Base-by-base conservation (phyloP, 2,797 vertebrate species). In the Pipistrellus pygmaeus region DNA sequence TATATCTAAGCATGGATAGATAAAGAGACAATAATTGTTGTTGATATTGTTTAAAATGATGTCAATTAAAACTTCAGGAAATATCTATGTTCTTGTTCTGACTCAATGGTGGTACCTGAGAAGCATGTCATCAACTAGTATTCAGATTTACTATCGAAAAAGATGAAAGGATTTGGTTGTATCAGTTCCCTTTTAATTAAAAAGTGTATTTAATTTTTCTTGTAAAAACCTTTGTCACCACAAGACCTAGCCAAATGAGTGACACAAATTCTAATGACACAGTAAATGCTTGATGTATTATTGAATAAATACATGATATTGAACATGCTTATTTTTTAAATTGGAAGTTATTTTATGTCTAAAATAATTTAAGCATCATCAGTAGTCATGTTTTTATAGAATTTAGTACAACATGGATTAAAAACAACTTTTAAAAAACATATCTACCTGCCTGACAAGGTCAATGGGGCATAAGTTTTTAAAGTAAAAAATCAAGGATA, bases 401-500 rank as follows among this genome's bases (percentile, higher is more conserved):
- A 60, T 6, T 84, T 95, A 77, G 51, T 94, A 87, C 12, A 77
- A 57, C 51, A 81, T 66, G 35, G 76, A 88, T 78, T 89, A 62
- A 69, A 87, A 87, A 77, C 0, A 62, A 55, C 12, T 32, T 64
- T 68, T 30, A 75, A 78, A 76, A 46, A 78, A 48, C 14, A 30
- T 35, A 51, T 20, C 41, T 82, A 27, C 17, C 69, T 85, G 30
- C 5, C 13, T 75, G 55, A 73, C 71, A 90, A 78, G 68, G 17
- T 71, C 13, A 82, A 0, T 62, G 32, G 32, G 69, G 25, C 4
- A 88, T 75, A 85, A 51, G 8, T 41, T 92, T 76, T 10, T 8
- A 83, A 38, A n/a, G 38, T 88, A 30, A 80, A 92, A 93, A 81
- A 73, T 35, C 12, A 76, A 73, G 41, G 15, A 62, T 20, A 30